A percentile compares a stretch with the other conserved stretches of the same genome.
phyloP scores from a whole-genome alignment of 2,113 vertebrate genomes.

The Antechinus stuartii region DNA sequence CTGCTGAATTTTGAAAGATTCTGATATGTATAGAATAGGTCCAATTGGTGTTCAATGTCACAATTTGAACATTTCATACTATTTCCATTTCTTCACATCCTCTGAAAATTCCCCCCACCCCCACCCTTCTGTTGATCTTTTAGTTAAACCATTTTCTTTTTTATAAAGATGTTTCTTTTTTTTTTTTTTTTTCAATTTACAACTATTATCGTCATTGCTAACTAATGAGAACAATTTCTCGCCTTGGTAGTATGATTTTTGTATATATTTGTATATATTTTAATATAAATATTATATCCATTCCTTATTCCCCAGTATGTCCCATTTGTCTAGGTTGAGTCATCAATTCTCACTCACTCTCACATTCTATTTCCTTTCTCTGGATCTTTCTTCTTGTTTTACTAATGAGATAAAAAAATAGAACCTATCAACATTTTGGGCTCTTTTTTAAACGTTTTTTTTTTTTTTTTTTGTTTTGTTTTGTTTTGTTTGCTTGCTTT shows the following conservation, averaged over 20 bases:
- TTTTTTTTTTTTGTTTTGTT: conserved; percentile 31
- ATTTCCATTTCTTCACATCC: neutral
- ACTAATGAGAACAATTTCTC: conserved; percentile 40
- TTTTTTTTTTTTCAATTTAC: conserved; percentile 9
- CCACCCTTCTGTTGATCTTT: conserved; percentile 17
- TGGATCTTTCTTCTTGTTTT: conserved; percentile 54
- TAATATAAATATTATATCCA: neutral
- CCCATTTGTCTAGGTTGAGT: conserved; percentile 12
- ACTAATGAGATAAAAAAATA: conserved; percentile 52
- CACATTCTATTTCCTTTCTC: conserved; percentile 48
- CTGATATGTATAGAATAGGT: neutral
- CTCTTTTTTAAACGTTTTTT: conserved; percentile 59
- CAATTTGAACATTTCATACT: conserved; percentile 12
- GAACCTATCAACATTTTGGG: conserved; percentile 53
- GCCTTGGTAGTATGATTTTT: conserved; percentile 36
- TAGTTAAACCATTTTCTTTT: conserved; percentile 30
- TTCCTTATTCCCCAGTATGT: neutral
- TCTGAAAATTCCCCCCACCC: conserved; percentile 2
- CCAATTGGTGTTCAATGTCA: conserved; percentile 3
- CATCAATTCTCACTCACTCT: neutral
- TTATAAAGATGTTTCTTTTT: neutral
- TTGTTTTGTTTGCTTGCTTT: too few relatives aligned
- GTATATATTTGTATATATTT: conserved; percentile 18
- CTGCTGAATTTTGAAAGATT: neutral
- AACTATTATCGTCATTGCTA: neutral